phyloP scores from a whole-genome alignment of 2,797 vertebrate genomes.

The Amphiprion clarkii region DNA sequence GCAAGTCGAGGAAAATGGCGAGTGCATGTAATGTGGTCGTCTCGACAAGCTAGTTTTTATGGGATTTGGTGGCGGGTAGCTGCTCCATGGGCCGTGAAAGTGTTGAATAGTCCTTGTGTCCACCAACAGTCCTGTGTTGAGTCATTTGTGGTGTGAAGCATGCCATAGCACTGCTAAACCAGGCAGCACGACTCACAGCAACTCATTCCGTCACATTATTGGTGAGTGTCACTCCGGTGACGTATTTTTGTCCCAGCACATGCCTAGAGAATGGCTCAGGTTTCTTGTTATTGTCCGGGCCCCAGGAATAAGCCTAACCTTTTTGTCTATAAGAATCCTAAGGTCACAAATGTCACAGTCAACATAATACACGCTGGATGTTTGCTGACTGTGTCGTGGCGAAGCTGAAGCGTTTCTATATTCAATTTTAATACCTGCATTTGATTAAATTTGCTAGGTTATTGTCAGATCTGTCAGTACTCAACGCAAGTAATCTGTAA shows the following conservation, averaged over 20 bases:
- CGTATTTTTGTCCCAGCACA: slow-evolving; percentile 41
- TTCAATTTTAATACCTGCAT: background rate
- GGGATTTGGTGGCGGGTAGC: slow-evolving; percentile 6
- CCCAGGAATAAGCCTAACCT: slow-evolving; percentile 23
- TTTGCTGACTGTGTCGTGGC: background rate
- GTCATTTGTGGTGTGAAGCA: slow-evolving; percentile 47
- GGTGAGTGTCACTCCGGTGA: slow-evolving; percentile 41
- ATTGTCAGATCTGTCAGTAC: background rate
- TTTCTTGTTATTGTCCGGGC: slow-evolving; percentile 34
- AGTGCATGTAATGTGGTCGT: slow-evolving; percentile 12
- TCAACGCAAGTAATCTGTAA: background rate
- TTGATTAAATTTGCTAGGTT: background rate
- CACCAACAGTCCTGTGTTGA: slow-evolving; percentile 44
- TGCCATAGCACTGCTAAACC: slow-evolving; percentile 12
- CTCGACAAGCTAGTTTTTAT: slow-evolving; percentile 21
- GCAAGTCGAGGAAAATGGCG: slow-evolving; percentile 19
- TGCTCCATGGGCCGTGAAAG: slow-evolving; percentile 38
- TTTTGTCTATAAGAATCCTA: slow-evolving; percentile 36
- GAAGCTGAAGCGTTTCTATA: too few species aligned
- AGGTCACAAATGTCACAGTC: slow-evolving; percentile 14
- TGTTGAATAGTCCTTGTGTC: slow-evolving; percentile 42
- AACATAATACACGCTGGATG: background rate
- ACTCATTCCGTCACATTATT: slow-evolving; percentile 30
- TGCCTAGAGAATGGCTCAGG: slow-evolving; percentile 27
- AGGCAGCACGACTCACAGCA: slow-evolving; percentile 28